These are phyloP conservation scores for Pogona vitticeps DNA, from an alignment of 2,113 vertebrate species.

Conservation along the genomic window DNA sequence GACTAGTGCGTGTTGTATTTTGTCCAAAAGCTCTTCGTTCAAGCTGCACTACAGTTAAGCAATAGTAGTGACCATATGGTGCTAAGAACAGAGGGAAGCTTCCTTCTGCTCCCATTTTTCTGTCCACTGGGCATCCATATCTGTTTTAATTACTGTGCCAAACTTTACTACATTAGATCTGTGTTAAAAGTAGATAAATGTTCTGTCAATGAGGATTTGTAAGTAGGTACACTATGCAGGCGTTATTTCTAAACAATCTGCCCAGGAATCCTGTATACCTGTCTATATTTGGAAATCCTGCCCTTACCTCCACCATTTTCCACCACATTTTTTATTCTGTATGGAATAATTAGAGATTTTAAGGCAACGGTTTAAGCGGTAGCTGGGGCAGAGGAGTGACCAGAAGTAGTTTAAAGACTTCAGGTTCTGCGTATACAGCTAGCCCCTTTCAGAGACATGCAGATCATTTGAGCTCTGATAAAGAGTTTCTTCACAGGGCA, in stretches of 20 bases:
- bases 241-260: background rate
- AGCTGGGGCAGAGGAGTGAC: background rate
- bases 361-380: background rate
- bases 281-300: background rate
- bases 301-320: background rate
- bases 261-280: background rate
- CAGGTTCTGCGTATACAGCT: no score
- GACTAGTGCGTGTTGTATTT: background rate
- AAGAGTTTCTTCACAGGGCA: background rate
- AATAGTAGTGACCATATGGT: background rate
- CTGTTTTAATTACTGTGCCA: background rate
- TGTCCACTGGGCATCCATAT: background rate
- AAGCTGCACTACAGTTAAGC: background rate
- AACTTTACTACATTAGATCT: background rate
- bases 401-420: background rate
- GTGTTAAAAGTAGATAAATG: background rate
- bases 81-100: background rate
- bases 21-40: constrained; percentile 3
- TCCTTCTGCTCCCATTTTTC: background rate
- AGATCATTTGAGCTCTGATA: background rate
- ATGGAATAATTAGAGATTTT: background rate
- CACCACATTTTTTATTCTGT: background rate
- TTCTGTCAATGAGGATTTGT: background rate
- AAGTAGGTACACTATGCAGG: background rate
- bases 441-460: background rate